phyloP scores from a whole-genome alignment of 2,888 invertebrate species.

The Leuctra nigra region DNA sequence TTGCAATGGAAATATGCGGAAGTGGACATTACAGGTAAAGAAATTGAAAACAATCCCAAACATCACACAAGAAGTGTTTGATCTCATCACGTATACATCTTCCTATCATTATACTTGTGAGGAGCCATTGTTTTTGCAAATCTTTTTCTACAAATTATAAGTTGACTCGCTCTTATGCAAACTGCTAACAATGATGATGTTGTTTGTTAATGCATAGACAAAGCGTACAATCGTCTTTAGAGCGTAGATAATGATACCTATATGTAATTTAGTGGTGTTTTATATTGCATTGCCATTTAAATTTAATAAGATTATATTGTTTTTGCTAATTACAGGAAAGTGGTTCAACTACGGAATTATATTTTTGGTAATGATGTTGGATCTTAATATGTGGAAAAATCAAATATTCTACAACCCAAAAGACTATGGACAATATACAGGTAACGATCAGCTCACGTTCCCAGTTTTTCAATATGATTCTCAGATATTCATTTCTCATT shows the following conservation, averaged over 20 bases:
- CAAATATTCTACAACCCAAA: constrained; percentile 44
- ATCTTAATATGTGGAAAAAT: constrained; percentile 49
- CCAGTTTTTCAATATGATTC: not conserved
- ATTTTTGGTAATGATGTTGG: constrained; percentile 45
- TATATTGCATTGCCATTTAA: not conserved
- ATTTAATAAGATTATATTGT: not conserved
- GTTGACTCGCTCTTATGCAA: too few relatives aligned
- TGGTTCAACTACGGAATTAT: constrained; percentile 49
- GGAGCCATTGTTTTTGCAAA: too few relatives aligned
- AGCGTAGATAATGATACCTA: too few relatives aligned
- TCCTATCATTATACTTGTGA: too few relatives aligned
- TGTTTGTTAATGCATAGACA: too few relatives aligned
- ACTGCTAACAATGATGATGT: too few relatives aligned
- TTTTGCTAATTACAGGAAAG: constrained; percentile 39
- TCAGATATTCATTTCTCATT: not conserved
- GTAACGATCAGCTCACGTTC: constrained; percentile 22
- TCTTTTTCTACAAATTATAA: too few relatives aligned
- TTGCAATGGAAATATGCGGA: constrained; percentile 38
- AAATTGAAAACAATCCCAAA: not conserved
- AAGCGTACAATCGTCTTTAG: too few relatives aligned
- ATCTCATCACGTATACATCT: too few relatives aligned
- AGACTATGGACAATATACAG: constrained; percentile 44
- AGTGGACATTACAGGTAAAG: constrained; percentile 42
- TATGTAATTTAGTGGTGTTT: not conserved
- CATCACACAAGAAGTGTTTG: not conserved